These are phyloP conservation scores for Mormyrops attenuatus DNA, from an alignment of 2,797 vertebrate species.

Conservation along the genomic window DNA sequence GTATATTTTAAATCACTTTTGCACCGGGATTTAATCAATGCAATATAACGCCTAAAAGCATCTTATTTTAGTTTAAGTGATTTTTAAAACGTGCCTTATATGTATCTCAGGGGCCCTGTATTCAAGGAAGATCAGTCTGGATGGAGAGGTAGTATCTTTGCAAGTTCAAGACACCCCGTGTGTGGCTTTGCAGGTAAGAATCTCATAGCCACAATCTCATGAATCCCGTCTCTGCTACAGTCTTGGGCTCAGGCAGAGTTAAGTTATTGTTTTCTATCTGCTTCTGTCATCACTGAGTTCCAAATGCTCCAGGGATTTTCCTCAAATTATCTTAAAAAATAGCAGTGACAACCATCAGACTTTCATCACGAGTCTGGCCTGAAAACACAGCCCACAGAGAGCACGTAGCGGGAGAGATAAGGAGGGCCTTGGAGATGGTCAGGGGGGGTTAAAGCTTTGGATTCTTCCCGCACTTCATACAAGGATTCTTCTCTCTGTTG, in stretches of 20 bases:
- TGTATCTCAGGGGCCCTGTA: conserved; percentile 76
- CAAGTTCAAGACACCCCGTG: conserved; percentile 91
- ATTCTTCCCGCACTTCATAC: neutral
- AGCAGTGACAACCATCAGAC: neutral
- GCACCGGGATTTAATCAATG: neutral
- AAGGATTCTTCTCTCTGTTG: neutral
- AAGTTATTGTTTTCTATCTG: neutral
- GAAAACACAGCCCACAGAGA: conserved; percentile 21
- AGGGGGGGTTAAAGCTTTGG: neutral
- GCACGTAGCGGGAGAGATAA: conserved; percentile 35
- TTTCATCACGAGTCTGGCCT: conserved; percentile 33
- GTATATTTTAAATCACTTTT: conserved; percentile 35
- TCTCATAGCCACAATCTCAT: neutral
- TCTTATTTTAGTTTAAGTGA: neutral
- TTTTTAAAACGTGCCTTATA: neutral
- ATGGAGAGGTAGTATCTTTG: conserved; percentile 83
- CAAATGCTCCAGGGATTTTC: neutral
- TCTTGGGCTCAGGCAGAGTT: neutral
- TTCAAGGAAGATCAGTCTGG: conserved; percentile 81
- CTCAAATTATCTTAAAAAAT: neutral
- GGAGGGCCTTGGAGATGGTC: conserved; percentile 16
- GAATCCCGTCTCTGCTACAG: neutral
- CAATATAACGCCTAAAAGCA: neutral
- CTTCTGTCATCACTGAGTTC: neutral
- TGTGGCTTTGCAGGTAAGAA: conserved; percentile 79